These are phyloP conservation scores for Thripadectes ignobilis DNA, from an alignment of 2,797 vertebrate genomes.

Conservation along the genomic window DNA sequence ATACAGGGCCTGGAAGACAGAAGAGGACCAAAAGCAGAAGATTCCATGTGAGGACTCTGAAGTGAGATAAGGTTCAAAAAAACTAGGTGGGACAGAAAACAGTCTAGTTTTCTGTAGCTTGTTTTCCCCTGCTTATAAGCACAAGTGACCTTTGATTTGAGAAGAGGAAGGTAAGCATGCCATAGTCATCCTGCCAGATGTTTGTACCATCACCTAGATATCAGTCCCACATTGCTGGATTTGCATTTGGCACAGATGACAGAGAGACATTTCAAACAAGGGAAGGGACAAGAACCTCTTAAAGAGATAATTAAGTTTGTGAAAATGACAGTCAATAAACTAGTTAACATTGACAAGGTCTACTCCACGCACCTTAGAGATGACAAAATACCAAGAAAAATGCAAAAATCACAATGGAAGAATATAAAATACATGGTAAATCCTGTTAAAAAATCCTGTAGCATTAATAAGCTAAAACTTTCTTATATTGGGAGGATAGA, in stretches of 20 bases:
- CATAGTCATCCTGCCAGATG: neutral
- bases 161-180: neutral
- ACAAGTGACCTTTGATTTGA: neutral
- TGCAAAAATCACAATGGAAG: neutral
- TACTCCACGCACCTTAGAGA: neutral
- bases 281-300: neutral
- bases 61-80: neutral
- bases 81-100: neutral
- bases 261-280: neutral
- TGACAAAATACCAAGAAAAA: neutral
- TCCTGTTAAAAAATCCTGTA: neutral
- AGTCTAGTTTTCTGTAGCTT: neutral
- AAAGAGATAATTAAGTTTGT: neutral
- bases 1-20: neutral
- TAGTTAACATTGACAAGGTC: neutral
- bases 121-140: neutral
- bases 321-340: neutral
- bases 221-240: neutral
- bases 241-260: neutral
- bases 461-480: neutral
- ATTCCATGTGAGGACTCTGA: neutral
- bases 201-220: neutral
- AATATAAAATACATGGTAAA: neutral
- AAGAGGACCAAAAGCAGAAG: neutral
- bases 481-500: neutral